phyloP scores from a whole-genome alignment of 2,888 invertebrate species.

The Calameuta filiformis region DNA sequence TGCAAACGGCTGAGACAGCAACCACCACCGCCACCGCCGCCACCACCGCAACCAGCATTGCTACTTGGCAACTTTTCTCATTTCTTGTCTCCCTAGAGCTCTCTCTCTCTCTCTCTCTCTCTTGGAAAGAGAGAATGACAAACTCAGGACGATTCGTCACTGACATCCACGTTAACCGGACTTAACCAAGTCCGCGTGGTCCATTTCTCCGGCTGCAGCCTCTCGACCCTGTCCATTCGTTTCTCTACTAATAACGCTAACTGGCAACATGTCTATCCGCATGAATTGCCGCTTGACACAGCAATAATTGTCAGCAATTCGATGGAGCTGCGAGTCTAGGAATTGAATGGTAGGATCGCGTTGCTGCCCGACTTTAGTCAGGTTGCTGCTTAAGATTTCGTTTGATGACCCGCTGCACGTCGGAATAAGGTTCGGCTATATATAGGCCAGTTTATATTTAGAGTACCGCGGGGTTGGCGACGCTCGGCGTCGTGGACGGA shows the following conservation, averaged over 20 bases:
- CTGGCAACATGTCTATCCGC: too few relatives aligned
- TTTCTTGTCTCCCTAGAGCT: conserved; percentile 13
- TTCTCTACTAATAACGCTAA: too few relatives aligned
- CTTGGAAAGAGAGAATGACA: neutral
- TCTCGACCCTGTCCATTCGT: too few relatives aligned
- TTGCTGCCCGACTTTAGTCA: conserved; percentile 17
- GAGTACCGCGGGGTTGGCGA: conserved; percentile 10
- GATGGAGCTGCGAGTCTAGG: too few relatives aligned
- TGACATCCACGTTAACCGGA: neutral
- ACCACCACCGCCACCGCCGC: too few relatives aligned
- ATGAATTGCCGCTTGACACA: too few relatives aligned
- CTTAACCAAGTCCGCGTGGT: neutral
- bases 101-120: neutral
- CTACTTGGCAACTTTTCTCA: conserved; percentile 30
- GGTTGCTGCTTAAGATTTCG: conserved; percentile 31
- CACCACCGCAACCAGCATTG: too few relatives aligned
- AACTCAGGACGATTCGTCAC: neutral
- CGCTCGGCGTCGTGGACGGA: conserved; percentile 8
- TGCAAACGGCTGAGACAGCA: neutral
- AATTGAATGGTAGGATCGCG: too few relatives aligned
- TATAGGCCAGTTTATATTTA: conserved; percentile 33
- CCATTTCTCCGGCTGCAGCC: too few relatives aligned
- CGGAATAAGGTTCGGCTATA: conserved; percentile 49
- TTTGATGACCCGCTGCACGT: conserved; percentile 51
- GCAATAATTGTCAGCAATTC: too few relatives aligned